Base-by-base conservation (phyloP, 2,113 vertebrate species). In the Fulica atra region DNA sequence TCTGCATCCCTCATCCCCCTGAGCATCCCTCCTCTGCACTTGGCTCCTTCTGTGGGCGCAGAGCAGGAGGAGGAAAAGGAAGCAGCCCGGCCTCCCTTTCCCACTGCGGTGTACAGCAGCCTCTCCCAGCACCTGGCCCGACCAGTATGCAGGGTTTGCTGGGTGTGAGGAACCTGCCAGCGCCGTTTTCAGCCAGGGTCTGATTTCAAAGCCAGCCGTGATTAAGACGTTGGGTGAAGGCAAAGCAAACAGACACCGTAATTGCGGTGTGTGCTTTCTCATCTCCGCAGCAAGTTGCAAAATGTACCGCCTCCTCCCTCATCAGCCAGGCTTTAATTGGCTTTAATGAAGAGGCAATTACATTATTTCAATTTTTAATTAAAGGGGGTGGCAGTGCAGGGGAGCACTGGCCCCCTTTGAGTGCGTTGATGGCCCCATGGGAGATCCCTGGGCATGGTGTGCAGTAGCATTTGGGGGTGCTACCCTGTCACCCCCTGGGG, bases 281-380 rank as follows among this genome's bases (percentile, higher is more conserved):
- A 93, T 90, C 89, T 84, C 70, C 8, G 8, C 12, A 3, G 83
- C 25, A 0, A 86, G 90, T 96, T 97, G 95, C 95, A 96, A 96
- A 96, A 95, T 92, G 95, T 79, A 84, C 92, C 36, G 84, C 93
- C 95, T 95, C 87, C 95, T 97, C 95, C 83, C 89, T 88, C 56
- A 71, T 90, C 96, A 76, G 92, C 81, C 35, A 4, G 88, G 86
- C 88, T 95, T 89, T 94, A 94, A 95, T 96, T 97, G 89, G 70
- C 61, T 84, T 95, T 96, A 94, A 93, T 95, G 94, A 97, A 89
- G 59, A 92, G 74, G 83, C 89, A 95, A 93, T 97, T 94, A 95
- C 40, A 68, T 26, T 25, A 95, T 96, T 96, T 95, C 73, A 94
- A 66, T 79, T 54, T 87, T 88, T 95, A 96, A 97, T 96, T 93